Base-by-base conservation (phyloP, 2,797 vertebrate species). In the Miichthys miiuy region DNA sequence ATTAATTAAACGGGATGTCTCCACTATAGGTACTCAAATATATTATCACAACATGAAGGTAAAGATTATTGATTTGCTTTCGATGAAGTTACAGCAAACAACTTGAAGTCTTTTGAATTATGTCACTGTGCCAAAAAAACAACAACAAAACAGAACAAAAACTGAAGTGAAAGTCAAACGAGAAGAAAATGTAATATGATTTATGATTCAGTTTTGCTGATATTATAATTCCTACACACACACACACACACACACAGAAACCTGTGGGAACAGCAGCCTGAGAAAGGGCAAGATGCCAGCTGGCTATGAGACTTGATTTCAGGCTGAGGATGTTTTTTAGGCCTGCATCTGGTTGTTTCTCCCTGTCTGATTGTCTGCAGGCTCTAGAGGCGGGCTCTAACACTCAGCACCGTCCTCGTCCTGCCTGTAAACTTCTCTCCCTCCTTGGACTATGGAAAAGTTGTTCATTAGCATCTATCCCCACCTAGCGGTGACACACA, bases 291-390 rank as follows among this genome's bases (percentile, higher is more conserved):
- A 48, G 18, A 69, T 85, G 93, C 93, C 94, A 95, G 90, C 91
- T 95, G 93, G 93, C 93, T 85, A 54, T 50, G 86, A 88, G 54
- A 87, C 81, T 70, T 84, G 81, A 88, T 91, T 90, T 91, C 79
- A 90, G 90, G 79, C 91, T 89, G 84, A 91, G 91, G 90, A 91
- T 93, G 92, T 93, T 94, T 94, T 93, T 89, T 74, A 86, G 73
- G 89, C 87, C 82, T 91, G 25, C 25, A 25, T 93, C 88, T 93
- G 89, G 89, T 88, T 94, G 81, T 89, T 88, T 90, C 80, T 85
- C 79, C 65, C 48, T 67, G 56, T 81, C 75, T 80, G 41, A 54
- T 69, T 74, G 64, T 81, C 80, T 82, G 71, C 86, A 74, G 77
- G 73, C 86, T 85, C 76, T 41, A 56, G 57, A 89, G 92, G 88